Conservation (phyloP, 2,797 vertebrate species). For the Poeciliopsis infans region DNA sequence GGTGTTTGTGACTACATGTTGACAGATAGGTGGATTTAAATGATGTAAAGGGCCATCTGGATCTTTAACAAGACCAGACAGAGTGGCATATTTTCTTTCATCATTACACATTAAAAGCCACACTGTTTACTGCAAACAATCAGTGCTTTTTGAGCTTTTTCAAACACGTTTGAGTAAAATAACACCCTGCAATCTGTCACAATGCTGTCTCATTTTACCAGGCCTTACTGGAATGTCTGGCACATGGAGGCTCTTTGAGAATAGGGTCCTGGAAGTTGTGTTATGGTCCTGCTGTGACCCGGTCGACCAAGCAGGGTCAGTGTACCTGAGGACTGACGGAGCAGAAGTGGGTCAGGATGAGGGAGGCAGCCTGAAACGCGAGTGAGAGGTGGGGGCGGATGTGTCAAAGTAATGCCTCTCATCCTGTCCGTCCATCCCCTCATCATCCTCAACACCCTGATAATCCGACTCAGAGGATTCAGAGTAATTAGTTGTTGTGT, state of each 20-base stretch:
- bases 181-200: conserved; percentile 37
- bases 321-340: conserved; percentile 71
- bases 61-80: conserved; percentile 33
- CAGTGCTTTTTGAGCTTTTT: background rate
- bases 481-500: conserved; percentile 80
- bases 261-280: conserved; percentile 51
- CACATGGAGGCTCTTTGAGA: conserved; percentile 58
- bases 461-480: conserved; percentile 71
- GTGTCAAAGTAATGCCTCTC: conserved; percentile 65
- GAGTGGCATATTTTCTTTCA: conserved; percentile 27
- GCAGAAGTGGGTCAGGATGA: conserved; percentile 74
- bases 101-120: conserved; percentile 26
- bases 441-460: conserved; percentile 60
- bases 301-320: conserved; percentile 63
- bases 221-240: conserved; percentile 66
- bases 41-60: conserved; percentile 34
- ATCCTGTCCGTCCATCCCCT: conserved; percentile 65
- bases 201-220: conserved; percentile 67
- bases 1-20: conserved; percentile 26
- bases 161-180: conserved; percentile 39
- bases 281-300: conserved; percentile 72
- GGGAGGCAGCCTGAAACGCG: conserved; percentile 38
- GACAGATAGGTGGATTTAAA: conserved; percentile 24
- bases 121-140: conserved; percentile 5
- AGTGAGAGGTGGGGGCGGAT: conserved; percentile 45